Conservation (phyloP, 2,113 vertebrate genomes). For the Numenius arquata region DNA sequence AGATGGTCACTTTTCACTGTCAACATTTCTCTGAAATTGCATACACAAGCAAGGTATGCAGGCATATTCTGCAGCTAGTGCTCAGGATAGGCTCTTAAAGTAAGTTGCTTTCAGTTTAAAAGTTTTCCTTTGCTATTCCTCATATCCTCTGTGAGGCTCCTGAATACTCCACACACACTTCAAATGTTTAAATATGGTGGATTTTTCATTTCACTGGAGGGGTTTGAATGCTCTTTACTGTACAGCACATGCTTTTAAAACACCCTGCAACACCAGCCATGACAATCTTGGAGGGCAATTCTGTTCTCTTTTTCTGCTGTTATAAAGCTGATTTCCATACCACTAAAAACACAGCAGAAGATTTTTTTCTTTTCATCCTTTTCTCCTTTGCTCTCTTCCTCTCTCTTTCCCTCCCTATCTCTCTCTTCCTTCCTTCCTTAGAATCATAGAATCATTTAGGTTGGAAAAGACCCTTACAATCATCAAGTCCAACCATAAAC, state of each 20-base stretch:
- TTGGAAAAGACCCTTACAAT: background rate
- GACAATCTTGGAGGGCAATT: background rate
- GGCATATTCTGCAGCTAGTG: background rate
- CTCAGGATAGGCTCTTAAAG: background rate
- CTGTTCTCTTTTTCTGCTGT: background rate
- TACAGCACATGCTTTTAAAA: background rate
- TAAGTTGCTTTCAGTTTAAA: background rate
- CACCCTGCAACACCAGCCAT: background rate
- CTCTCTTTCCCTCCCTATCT: background rate
- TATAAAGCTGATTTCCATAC: background rate
- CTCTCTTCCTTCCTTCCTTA: background rate
- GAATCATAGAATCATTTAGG: background rate
- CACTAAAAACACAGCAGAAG: background rate
- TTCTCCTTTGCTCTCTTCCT: background rate
- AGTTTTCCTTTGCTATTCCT: background rate
- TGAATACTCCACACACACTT: background rate
- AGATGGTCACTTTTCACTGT: constrained; percentile 50
- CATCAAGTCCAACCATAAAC: background rate
- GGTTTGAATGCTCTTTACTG: background rate
- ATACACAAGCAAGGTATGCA: background rate
- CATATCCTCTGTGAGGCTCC: background rate
- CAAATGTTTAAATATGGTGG: background rate
- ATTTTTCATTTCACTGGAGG: background rate
- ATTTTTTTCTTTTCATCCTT: background rate
- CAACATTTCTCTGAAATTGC: constrained; percentile 32